These are phyloP conservation scores for Neoascia interrupta DNA, from an alignment of 2,888 invertebrate species.

Conservation along the genomic window DNA sequence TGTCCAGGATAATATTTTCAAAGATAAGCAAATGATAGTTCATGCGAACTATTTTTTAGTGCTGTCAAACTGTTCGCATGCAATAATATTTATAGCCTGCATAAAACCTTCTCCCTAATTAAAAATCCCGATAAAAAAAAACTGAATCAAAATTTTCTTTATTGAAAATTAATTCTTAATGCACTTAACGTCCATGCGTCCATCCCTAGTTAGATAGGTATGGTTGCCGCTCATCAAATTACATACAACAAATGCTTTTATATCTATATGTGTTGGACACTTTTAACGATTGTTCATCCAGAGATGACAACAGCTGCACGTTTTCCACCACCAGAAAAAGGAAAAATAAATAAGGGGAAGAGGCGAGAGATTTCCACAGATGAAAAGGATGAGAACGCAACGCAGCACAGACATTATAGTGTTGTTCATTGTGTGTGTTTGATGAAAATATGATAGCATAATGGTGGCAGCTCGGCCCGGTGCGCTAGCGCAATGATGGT, in stretches of 20 bases:
- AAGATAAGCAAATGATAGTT: too few relatives aligned
- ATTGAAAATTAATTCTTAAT: conserved; percentile 52
- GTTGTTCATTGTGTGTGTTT: conserved; percentile 14
- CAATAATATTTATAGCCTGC: too few relatives aligned
- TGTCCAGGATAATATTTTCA: too few relatives aligned
- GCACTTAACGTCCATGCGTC: conserved; percentile 45
- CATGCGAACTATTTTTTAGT: too few relatives aligned
- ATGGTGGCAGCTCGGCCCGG: conserved; percentile 45
- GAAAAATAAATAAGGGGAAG: conserved; percentile 59
- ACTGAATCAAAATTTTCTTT: conserved; percentile 5
- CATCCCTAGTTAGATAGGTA: too few relatives aligned
- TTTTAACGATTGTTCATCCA: conserved; percentile 28
- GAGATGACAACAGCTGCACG: conserved; percentile 67
- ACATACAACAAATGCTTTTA: conserved; percentile 47
- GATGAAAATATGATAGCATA: conserved; percentile 59
- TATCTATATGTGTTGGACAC: conserved; percentile 49
- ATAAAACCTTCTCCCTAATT: too few relatives aligned
- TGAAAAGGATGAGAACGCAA: conserved; percentile 51
- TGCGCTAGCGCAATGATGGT: conserved; percentile 60
- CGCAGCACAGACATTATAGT: conserved; percentile 5
- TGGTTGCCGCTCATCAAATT: conserved; percentile 18
- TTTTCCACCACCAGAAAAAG: conserved; percentile 40
- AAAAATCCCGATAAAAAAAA: neutral
- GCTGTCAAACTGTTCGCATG: too few relatives aligned
- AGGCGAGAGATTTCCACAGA: conserved; percentile 40